Evolutionary conservation across 37 sponge, comb jelly and placozoan species (phyloP).

Genomic region (Crambe crambe): DNA sequence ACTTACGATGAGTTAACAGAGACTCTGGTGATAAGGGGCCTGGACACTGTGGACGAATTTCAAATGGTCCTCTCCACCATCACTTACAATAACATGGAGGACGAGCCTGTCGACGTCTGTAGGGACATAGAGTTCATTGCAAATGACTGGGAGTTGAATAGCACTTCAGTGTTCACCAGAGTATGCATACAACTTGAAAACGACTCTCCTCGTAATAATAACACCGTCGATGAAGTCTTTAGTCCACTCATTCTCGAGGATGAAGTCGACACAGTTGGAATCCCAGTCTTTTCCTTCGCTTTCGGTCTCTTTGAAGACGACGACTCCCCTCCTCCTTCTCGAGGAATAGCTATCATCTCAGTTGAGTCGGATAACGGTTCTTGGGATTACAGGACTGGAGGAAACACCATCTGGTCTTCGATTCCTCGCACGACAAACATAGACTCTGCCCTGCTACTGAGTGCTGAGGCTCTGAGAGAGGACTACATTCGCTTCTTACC

Average conservation of each 20-base stretch:
- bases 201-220: constrained; percentile 81
- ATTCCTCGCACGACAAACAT: constrained; percentile 34
- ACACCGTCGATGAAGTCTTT: constrained; percentile 23
- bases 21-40: constrained; percentile 61
- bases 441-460: constrained; percentile 51
- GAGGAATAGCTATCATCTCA: constrained; percentile 78
- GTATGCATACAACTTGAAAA: constrained; percentile 62
- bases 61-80: constrained; percentile 55
- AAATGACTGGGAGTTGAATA: constrained; percentile 72
- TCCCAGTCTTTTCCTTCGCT: constrained; percentile 58
- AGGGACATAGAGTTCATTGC: constrained; percentile 60
- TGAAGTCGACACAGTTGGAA: constrained; percentile 41
- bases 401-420: constrained; percentile 7
- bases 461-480: constrained; percentile 20
- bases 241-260: constrained; percentile 75
- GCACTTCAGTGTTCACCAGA: constrained; percentile 50
- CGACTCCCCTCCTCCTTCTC: constrained; percentile 34
- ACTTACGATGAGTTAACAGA: constrained; percentile 44
- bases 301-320: constrained; percentile 75
- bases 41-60: constrained; percentile 75
- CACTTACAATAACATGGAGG: constrained; percentile 70
- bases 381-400: constrained; percentile 63
- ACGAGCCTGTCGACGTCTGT: constrained; percentile 40
- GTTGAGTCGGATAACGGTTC: constrained; percentile 64
- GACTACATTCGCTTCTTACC: constrained; percentile 84